Base-by-base conservation (phyloP, 2,113 vertebrate genomes). In the Eonycteris spelaea region DNA sequence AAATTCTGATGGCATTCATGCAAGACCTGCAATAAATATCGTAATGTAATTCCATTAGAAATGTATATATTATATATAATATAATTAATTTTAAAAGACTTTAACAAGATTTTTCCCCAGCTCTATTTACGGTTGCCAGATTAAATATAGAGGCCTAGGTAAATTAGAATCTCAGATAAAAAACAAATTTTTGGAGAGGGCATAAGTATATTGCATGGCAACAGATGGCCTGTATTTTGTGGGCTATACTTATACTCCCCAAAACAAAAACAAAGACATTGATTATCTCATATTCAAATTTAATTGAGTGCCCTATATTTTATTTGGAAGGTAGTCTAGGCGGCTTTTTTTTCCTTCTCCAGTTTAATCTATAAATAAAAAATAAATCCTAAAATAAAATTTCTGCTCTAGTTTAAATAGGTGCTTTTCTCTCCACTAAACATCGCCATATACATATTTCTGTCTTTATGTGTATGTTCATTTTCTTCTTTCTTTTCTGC, bases 131-230 rank as follows among this genome's bases (percentile, higher is more conserved):
- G 7, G 24, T 90, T 77, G 26, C 16, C 35, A 77, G 43, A 67
- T 86, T 87, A 82, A 90, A 71, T 79, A 48, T 15, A 84, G 33
- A 86, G 7, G 3, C 22, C 2, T 7, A 71, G 7, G 51, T 86
- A 90, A 82, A 90, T 95, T 51, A 86, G 53, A 92, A 67, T 86
- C 16, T 88, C 38, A 92, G 51, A 85, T 43, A 71, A 93, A 40
- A 24, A 82, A 33, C 12, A 91, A 2, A 7, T 59, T 77, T 43
- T 77, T 89, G 55, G 55, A 22, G 7, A 57, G 33, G 6, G 22
- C 22, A 5, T 43, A 61, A 86, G 4, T 71, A 74, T 57, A 55
- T 0, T 10, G 8, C 11, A 30, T 63, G 19, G 51, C 11, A 87
- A 71, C n/a, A n/a, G 33, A 53, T 43, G 24, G 24, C 63, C 51